Percentiles rank a stretch among this genome's conserved stretches.
Conservation (phyloP, 2,113 vertebrate species). For the Anarrhichthys ocellatus region DNA sequence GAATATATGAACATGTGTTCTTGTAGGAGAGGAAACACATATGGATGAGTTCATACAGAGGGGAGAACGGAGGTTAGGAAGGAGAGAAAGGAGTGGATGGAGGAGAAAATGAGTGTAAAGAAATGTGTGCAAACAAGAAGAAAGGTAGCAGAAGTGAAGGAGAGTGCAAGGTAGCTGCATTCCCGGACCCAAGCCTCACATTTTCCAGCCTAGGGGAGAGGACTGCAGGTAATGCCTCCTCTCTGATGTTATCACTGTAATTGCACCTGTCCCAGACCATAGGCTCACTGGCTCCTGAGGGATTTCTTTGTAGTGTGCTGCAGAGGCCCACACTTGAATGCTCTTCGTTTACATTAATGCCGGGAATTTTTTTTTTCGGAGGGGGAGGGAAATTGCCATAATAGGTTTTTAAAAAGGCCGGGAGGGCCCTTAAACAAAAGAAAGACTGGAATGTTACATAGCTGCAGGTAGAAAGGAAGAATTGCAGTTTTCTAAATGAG, state of each 20-base stretch:
- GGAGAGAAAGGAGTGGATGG: neutral
- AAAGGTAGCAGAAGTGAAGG: conserved; percentile 61
- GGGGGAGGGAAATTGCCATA: conserved; percentile 75
- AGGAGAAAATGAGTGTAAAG: conserved; percentile 36
- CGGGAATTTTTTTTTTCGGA: conserved; percentile 58
- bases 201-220: conserved; percentile 61
- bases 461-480: conserved; percentile 71
- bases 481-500: conserved; percentile 46
- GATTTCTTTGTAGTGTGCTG: conserved; percentile 81
- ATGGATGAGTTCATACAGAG: conserved; percentile 10
- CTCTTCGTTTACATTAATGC: conserved; percentile 86
- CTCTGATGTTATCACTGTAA: conserved; percentile 86
- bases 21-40: conserved; percentile 22
- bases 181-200: conserved; percentile 52
- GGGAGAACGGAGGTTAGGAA: conserved; percentile 17
- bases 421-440: conserved; percentile 69
- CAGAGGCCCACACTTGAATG: conserved; percentile 78
- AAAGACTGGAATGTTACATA: conserved; percentile 56
- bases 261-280: conserved; percentile 84
- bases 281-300: conserved; percentile 75
- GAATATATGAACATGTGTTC: conserved; percentile 71
- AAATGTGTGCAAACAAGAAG: conserved; percentile 42
- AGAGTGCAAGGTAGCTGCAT: conserved; percentile 68
- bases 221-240: conserved; percentile 71
- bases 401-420: conserved; percentile 77